A percentile compares a stretch with the other conserved stretches of the same genome.
Evolutionary conservation across 1,140 invertebrate species (phyloP).

Genomic region (Drosophila arizonae): DNA sequence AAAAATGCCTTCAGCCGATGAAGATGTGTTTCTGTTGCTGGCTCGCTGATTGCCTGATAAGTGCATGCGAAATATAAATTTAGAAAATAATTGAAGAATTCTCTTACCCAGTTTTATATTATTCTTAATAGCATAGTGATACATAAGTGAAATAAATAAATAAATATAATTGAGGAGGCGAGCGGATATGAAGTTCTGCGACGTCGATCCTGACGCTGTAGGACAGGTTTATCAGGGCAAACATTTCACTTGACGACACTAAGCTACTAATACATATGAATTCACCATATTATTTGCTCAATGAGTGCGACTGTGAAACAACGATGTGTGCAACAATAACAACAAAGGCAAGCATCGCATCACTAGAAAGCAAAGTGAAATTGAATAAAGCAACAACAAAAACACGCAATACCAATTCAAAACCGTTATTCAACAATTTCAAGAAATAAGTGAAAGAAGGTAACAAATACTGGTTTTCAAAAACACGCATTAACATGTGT

Average conservation of each 20-base stretch:
- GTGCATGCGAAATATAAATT: conserved; percentile 42
- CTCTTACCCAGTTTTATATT: background rate
- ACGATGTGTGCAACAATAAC: conserved; percentile 33
- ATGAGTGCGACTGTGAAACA: conserved; percentile 18
- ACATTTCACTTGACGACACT: conserved; percentile 33
- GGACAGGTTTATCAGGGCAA: conserved; percentile 48
- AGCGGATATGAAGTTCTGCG: conserved; percentile 17
- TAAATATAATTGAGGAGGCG: conserved; percentile 25
- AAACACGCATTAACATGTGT: conserved; percentile 21
- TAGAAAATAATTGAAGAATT: background rate
- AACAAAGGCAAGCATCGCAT: conserved; percentile 33
- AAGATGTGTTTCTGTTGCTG: conserved; percentile 6
- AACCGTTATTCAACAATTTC: conserved; percentile 79
- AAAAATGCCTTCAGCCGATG: conserved; percentile 23
- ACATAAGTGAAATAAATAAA: conserved; percentile 33
- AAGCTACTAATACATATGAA: conserved; percentile 7
- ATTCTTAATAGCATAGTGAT: conserved; percentile 12
- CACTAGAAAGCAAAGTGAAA: conserved; percentile 79
- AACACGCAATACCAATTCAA: conserved; percentile 48
- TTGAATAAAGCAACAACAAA: conserved; percentile 61
- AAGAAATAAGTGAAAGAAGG: conserved; percentile 79
- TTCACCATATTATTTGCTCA: conserved; percentile 27
- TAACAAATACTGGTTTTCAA: conserved; percentile 76
- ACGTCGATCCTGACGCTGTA: conserved; percentile 19
- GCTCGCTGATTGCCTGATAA: conserved; percentile 31